A percentile compares a stretch with the other conserved stretches of the same genome.
These are phyloP conservation scores for Cheilosia pagana DNA, from an alignment of 2,888 invertebrate genomes.

Conservation along the genomic window DNA sequence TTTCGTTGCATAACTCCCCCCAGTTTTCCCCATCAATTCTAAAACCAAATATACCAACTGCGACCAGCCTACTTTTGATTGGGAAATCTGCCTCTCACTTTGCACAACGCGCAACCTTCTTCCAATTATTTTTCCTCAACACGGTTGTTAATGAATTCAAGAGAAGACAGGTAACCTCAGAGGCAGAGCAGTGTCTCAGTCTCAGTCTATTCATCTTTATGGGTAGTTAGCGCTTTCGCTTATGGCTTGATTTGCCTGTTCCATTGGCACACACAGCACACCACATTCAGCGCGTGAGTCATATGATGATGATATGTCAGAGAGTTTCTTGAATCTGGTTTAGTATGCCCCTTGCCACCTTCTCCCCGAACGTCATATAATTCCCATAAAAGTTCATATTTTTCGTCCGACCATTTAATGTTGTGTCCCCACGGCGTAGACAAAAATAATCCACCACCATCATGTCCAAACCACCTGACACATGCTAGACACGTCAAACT, in stretches of 20 bases:
- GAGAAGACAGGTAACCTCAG: conserved; percentile 58
- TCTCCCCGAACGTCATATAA: not conserved
- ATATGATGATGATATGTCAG: conserved; percentile 45
- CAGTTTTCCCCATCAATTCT: conserved; percentile 1
- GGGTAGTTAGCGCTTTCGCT: conserved; percentile 58
- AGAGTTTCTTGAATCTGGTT: conserved; percentile 45
- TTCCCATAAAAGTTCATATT: conserved; percentile 1
- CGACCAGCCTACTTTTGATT: not conserved
- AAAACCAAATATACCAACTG: not conserved
- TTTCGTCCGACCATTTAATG: not conserved
- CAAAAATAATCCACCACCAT: conserved; percentile 3
- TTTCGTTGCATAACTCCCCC: not conserved
- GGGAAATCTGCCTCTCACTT: conserved; percentile 47
- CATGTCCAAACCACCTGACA: not conserved
- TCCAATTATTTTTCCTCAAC: conserved; percentile 55
- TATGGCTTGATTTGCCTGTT: conserved; percentile 29
- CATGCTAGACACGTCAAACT: conserved; percentile 25
- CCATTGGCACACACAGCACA: conserved; percentile 50
- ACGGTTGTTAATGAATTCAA: conserved; percentile 60
- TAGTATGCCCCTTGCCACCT: not conserved
- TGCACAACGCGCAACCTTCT: conserved; percentile 39
- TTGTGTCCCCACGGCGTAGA: conserved; percentile 7
- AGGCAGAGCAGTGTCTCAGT: conserved; percentile 12
- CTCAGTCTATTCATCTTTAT: conserved; percentile 33
- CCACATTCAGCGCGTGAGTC: conserved; percentile 45